phyloP scores from a whole-genome alignment of 2,888 invertebrate genomes.

The Drosophila ustulata region DNA sequence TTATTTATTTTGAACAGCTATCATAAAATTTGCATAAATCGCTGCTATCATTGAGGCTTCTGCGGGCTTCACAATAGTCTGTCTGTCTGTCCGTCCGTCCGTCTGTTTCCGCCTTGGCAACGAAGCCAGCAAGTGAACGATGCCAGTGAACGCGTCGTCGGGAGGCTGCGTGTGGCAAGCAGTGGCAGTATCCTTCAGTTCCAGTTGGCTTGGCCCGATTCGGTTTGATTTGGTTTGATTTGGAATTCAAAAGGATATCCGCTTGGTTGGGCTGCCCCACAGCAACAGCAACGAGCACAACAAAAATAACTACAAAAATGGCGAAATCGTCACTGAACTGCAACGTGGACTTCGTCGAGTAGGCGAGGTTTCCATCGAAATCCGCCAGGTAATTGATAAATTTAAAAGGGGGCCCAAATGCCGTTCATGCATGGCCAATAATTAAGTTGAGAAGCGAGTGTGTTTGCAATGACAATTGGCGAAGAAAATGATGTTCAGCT shows the following conservation, averaged over 20 bases:
- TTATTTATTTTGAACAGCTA: conserved; percentile 23
- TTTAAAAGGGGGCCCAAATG: conserved; percentile 25
- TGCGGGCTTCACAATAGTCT: conserved; percentile 10
- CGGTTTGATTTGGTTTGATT: conserved; percentile 66
- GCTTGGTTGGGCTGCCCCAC: conserved; percentile 50
- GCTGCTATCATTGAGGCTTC: conserved; percentile 19
- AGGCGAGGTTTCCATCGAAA: conserved; percentile 18
- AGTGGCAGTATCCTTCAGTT: conserved; percentile 66
- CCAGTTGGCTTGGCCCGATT: conserved; percentile 67
- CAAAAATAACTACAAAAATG: neutral
- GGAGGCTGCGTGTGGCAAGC: conserved; percentile 28
- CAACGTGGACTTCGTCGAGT: conserved; percentile 18
- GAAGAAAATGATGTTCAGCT: conserved; percentile 25
- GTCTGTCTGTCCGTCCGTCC: neutral
- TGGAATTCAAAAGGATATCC: conserved; percentile 70
- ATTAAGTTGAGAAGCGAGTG: conserved; percentile 45
- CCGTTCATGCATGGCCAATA: conserved; percentile 45
- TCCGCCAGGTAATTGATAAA: conserved; percentile 57
- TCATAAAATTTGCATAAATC: conserved; percentile 52
- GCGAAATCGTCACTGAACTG: conserved; percentile 15
- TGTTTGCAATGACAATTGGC: conserved; percentile 10
- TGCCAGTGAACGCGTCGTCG: conserved; percentile 16
- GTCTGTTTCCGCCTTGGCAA: neutral
- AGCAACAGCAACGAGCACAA: conserved; percentile 3
- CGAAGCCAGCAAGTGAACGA: conserved; percentile 24